Percentiles rank a stretch among this genome's conserved stretches.
Evolutionary conservation across 2,113 vertebrate species (phyloP).

Genomic region (Datnioides undecimradiatus): DNA sequence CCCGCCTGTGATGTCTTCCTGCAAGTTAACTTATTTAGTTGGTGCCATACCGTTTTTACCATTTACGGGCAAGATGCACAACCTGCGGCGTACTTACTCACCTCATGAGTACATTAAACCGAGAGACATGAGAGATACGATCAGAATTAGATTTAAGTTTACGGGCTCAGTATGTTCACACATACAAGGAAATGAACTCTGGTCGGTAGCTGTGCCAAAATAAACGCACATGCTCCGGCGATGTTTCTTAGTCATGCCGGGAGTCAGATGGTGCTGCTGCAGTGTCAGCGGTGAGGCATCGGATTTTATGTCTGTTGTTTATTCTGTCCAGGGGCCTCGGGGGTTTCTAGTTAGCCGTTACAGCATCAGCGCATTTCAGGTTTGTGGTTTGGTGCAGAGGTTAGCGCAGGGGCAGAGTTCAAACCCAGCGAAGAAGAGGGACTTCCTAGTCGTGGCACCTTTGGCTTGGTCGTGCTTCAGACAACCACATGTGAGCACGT

Average conservation of each 20-base stretch:
- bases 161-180: background rate
- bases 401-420: background rate
- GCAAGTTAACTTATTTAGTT: background rate
- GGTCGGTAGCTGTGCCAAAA: background rate
- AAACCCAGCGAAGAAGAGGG: background rate
- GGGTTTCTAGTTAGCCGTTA: background rate
- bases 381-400: background rate
- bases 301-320: background rate
- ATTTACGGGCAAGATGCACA: constrained; percentile 40
- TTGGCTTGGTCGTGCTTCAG: background rate
- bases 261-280: background rate
- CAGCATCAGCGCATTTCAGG: background rate
- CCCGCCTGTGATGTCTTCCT: background rate
- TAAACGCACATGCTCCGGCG: background rate
- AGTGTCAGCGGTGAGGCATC: background rate
- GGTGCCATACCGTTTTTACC: background rate
- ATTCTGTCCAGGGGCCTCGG: background rate
- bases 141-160: constrained; percentile 6
- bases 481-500: too few species aligned
- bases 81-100: background rate
- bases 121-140: background rate
- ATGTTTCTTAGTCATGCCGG: background rate
- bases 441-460: too few species aligned
- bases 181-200: too few species aligned
- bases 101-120: background rate